Conservation (phyloP, 2,113 vertebrate species). For the Sturnus vulgaris region DNA sequence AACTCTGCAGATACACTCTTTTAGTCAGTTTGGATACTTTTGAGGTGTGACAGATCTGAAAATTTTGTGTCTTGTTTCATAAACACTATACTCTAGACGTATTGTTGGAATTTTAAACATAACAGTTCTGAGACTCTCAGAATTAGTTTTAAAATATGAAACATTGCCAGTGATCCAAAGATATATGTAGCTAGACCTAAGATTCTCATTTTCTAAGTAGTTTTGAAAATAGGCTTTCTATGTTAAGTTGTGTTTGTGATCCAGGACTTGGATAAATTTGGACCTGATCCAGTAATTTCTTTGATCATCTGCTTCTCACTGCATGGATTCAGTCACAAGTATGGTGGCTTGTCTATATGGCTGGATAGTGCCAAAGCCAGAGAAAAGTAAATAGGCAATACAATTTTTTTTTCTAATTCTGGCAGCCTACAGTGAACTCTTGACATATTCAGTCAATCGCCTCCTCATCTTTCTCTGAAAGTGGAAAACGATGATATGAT, state of each 20-base stretch:
- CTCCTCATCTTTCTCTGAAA: not conserved
- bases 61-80: not conserved
- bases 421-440: not conserved
- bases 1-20: not conserved
- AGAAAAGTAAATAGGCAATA: not conserved
- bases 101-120: not conserved
- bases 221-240: not conserved
- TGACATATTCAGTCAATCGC: not conserved
- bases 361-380: not conserved
- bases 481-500: not conserved
- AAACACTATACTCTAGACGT: not conserved
- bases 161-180: not conserved
- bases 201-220: not conserved
- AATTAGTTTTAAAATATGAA: not conserved
- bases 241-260: not conserved
- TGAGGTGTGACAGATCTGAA: not conserved
- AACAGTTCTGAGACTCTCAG: not conserved
- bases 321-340: not conserved
- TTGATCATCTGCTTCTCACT: not conserved
- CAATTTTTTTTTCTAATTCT: not conserved
- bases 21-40: not conserved
- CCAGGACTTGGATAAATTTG: not conserved
- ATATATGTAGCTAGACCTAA: not conserved
- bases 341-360: not conserved
- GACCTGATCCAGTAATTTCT: not conserved